Percentiles rank a stretch among this genome's conserved stretches.
These are phyloP conservation scores for Hystrix cristata DNA, from an alignment of 2,113 vertebrate species.

Conservation along the genomic window DNA sequence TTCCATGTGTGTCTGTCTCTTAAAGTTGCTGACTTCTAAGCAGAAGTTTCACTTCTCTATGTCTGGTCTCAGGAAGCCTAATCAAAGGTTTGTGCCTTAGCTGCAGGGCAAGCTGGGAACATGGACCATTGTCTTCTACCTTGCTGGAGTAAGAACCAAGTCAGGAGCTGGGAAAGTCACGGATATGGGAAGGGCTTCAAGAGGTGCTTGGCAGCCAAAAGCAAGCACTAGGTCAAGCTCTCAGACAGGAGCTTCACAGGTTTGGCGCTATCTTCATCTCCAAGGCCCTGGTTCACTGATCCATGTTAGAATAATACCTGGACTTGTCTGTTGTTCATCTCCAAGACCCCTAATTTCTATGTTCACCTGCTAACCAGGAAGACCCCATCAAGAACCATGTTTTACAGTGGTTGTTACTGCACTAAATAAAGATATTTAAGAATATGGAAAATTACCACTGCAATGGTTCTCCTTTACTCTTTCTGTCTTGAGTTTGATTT, in stretches of 20 bases:
- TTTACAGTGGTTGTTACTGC: constrained; percentile 10
- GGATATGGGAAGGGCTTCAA: constrained; percentile 35
- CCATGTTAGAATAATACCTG: background rate
- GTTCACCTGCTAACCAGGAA: background rate
- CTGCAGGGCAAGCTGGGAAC: background rate
- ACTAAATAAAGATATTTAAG: constrained; percentile 26
- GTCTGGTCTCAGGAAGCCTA: background rate
- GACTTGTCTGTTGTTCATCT: background rate
- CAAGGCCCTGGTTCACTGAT: constrained; percentile 25
- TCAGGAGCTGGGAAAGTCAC: background rate
- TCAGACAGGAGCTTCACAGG: background rate
- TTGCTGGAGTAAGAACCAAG: background rate
- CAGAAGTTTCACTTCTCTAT: background rate
- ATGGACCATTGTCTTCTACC: background rate
- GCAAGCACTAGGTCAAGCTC: background rate
- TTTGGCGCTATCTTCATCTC: background rate
- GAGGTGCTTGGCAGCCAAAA: background rate
- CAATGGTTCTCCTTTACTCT: background rate
- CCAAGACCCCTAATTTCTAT: background rate
- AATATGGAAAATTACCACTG: background rate
- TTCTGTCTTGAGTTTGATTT: constrained; percentile 37
- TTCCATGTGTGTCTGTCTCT: background rate
- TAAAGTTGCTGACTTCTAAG: background rate
- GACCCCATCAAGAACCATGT: background rate
- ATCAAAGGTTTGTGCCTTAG: background rate